Evolutionary conservation across 2,888 invertebrate species (phyloP), one percentile per base, ranked within the genome.

Genomic region (Sialis lutaria): DNA sequence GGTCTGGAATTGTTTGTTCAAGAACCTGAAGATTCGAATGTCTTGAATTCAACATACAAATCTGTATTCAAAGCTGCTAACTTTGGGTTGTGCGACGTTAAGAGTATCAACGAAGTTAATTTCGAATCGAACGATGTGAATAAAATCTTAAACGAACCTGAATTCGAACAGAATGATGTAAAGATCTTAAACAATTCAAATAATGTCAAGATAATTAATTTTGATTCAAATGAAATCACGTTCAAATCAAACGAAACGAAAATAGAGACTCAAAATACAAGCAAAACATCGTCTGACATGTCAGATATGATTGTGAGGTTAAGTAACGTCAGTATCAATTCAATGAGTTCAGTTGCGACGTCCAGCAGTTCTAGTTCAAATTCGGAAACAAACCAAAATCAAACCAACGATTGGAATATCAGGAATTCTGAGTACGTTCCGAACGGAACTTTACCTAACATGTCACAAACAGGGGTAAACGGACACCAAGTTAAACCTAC

Each of bases 311-410:
- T 67, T 31, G 69, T 70, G 31, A 61, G 72, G 48, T 56, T 72
- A 31, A 74, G 75, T 54, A 72, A 73, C 31, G 68, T 70, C 22
- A 74, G n/a, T 37, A 12, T 6, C n/a, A 12, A 37, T 37, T 37
- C 37, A 37, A 37, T 6, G n/a, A n/a, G 12, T 37, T 37, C 37
- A 37, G 63, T 42, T 70, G 70, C 49, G 69, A 69, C 47, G 65
- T 67, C 48, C 59, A 66, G 12, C 41, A 67, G 70, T 35, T 68
- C 68, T 5, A 64, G 64, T 35, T 10, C 37, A 37, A 10, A 10
- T 6, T 10, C 12, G 6, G n/a, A n/a, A 6, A 37, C 37, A 37
- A 61, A 60, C 52, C 61, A 51, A 34, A 49, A 61, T 44, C 63
- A 63, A 1, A 61, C 60, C 30, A 62, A 60, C 47, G 62, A 61